phyloP scores from a whole-genome alignment of 1,140 invertebrate species.

The Procambarus virginalis region DNA sequence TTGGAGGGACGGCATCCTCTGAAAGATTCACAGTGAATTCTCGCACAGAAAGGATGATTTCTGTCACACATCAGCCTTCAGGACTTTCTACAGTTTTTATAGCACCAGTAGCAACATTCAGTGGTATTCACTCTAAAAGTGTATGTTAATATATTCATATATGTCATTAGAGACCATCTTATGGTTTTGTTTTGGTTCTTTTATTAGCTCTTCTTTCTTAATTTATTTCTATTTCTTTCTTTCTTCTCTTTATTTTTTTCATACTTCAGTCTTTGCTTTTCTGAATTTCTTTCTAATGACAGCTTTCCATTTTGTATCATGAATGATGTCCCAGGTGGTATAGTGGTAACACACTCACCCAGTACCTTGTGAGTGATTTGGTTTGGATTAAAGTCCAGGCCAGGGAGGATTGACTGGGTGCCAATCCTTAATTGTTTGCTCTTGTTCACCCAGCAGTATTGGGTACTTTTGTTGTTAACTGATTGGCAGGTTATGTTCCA shows the following conservation, averaged over 20 bases:
- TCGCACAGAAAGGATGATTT: constrained; percentile 38
- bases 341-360: too few species aligned
- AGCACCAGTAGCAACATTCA: constrained; percentile 42
- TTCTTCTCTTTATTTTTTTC: too few species aligned
- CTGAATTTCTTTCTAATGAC: background rate
- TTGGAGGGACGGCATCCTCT: constrained; percentile 10
- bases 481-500: too few species aligned
- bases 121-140: constrained; percentile 47
- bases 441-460: too few species aligned
- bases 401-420: too few species aligned
- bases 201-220: background rate
- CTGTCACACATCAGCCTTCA: constrained; percentile 31
- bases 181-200: background rate
- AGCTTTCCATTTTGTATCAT: background rate
- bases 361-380: too few species aligned
- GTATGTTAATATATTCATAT: constrained; percentile 16
- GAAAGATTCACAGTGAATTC: constrained; percentile 23
- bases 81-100: constrained; percentile 38
- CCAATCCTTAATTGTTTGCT: too few species aligned
- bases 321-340: background rate
- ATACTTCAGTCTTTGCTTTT: background rate
- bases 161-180: too few species aligned
- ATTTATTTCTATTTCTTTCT: too few species aligned
- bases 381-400: too few species aligned
- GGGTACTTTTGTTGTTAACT: too few species aligned